Percentiles rank a stretch among this genome's conserved stretches.
phyloP scores from a whole-genome alignment of 2,797 vertebrate genomes.

The Trachops cirrhosus region DNA sequence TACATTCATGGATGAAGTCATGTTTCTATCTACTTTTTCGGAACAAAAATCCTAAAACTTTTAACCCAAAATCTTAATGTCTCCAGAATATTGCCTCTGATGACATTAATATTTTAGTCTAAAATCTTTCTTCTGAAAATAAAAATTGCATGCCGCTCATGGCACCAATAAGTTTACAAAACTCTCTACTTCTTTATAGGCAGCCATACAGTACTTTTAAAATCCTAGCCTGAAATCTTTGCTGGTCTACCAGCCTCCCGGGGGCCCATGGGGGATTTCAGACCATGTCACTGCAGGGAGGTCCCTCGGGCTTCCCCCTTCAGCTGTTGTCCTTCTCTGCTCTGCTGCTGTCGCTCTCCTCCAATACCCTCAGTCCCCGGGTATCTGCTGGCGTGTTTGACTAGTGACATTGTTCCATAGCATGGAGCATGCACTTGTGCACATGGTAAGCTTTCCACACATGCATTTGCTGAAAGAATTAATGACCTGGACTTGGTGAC shows the following conservation, averaged over 20 bases:
- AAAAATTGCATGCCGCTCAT: not conserved
- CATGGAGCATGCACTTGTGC: not conserved
- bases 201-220: rapidly evolving
- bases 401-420: not conserved
- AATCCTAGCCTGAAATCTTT: not conserved
- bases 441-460: not conserved
- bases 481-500: not conserved
- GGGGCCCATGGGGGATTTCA: not conserved
- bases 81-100: not conserved
- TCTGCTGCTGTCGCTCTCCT: no score
- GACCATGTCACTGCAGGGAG: not conserved
- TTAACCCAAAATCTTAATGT: not conserved
- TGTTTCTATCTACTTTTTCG: not conserved
- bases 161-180: not conserved
- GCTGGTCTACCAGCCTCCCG: not conserved
- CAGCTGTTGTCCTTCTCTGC: rapidly evolving
- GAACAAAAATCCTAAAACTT: not conserved
- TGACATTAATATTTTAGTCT: not conserved
- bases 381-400: not conserved
- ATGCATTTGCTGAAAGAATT: not conserved
- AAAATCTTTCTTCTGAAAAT: not conserved
- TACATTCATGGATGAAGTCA: not conserved
- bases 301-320: rapidly evolving
- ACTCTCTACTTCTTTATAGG: not conserved
- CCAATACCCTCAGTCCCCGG: not conserved